Evolutionary conservation across 1,140 invertebrate genomes (phyloP), one percentile per base, ranked within the genome.

Genomic region (Adoxophyes honmai): DNA sequence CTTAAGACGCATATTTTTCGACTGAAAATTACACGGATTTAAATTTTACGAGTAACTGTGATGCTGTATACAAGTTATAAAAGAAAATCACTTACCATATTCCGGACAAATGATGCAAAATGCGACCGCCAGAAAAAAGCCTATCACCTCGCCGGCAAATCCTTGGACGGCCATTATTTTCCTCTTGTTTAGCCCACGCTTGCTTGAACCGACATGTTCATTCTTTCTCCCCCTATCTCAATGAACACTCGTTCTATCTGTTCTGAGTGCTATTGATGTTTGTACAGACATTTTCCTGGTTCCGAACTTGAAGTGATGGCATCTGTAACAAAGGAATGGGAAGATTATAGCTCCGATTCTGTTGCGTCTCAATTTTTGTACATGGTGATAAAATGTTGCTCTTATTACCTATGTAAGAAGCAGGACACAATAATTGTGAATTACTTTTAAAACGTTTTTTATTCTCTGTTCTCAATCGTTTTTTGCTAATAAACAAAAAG

Each of bases 101-200:
- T 86, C 78, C 13, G 82, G 84, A 68, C 75, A 85, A 53, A 73
- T 81, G 64, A 84, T 69, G 70, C 79, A 86, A 60, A 87, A 75
- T 59, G 78, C 76, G 60, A 84, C 73, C 53, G 84, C 84, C 66
- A 87, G 72, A 64, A 85, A 70, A 68, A 82, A 73, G 62, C 84
- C 79, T 62, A 82, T 74, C 75, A 83, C 79, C 62, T 86, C 81
- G 34, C 73, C 76, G 14, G 73, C 78, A 55, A 79, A 75, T 60
- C 76, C 68, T 75, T 78, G 82, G 64, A 60, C 66, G 72, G 73
- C 84, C 84, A 87, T 87, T n/a, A 73, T 81, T 87, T 71, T 66
- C 67, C 64, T 70, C 16, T 64, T 68, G 28, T 71, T 85, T 76
- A 87, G 77, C 84, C 78, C 55, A 84, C 79, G 62, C 79, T 87